Conservation (phyloP, 1,140 invertebrate genomes). For the Acromyrmex charruanus region DNA sequence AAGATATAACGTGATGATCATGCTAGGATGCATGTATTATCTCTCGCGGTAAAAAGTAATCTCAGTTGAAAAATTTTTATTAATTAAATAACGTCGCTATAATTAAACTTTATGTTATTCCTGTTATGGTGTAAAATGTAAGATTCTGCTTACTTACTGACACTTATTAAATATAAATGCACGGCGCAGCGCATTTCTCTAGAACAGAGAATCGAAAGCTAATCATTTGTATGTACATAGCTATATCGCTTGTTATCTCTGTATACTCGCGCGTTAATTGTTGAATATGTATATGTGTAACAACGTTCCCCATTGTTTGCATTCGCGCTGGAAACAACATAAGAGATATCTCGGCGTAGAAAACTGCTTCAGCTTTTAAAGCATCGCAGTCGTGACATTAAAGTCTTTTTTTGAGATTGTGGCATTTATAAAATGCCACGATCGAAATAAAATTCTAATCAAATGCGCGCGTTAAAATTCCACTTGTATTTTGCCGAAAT, state of each 20-base stretch:
- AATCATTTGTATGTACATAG: slow-evolving; percentile 53
- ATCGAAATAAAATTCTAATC: slow-evolving; percentile 34
- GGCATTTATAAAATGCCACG: not conserved
- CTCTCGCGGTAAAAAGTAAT: slow-evolving; percentile 2
- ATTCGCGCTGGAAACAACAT: slow-evolving; percentile 1
- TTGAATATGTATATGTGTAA: slow-evolving; percentile 55
- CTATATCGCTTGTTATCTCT: slow-evolving; percentile 50
- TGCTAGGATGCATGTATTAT: slow-evolving; percentile 8
- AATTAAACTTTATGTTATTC: slow-evolving; percentile 29
- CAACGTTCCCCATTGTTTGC: not conserved
- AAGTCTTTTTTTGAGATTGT: slow-evolving; percentile 19
- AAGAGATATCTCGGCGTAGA: slow-evolving; percentile 18
- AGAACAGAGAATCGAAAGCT: slow-evolving; percentile 52
- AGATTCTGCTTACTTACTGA: not conserved
- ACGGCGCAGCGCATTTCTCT: not conserved
- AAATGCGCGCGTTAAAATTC: slow-evolving; percentile 17
- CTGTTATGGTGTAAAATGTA: not conserved
- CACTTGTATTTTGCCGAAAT: not conserved
- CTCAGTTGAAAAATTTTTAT: slow-evolving; percentile 20
- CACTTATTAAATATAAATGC: slow-evolving; percentile 46
- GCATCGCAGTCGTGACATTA: slow-evolving; percentile 34
- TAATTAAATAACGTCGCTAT: slow-evolving; percentile 21
- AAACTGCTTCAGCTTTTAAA: slow-evolving; percentile 26
- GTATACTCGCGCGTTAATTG: slow-evolving; percentile 44
- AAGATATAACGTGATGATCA: not conserved